Evolutionary conservation across 2,888 invertebrate genomes (phyloP), one percentile per base, ranked within the genome.

Genomic region (Cheilosia impressa): DNA sequence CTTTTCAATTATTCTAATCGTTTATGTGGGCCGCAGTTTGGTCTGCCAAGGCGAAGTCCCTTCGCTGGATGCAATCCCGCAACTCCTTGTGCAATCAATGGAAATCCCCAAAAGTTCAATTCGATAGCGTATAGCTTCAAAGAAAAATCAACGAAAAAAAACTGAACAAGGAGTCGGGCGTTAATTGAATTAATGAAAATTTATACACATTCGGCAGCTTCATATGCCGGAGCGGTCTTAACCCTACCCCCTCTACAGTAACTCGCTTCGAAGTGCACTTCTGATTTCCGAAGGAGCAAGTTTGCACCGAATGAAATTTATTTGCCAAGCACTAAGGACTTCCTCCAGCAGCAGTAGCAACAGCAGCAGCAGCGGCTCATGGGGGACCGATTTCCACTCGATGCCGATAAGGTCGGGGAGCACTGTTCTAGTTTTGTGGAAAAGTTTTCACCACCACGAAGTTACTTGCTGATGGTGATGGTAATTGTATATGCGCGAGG

Each of bases 151-250:
- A 19, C 10, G 43, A 41, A 5, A 9, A 19, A 43, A 15, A 24
- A 50, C 31, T 41, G 50, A 27, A 38, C 65, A 52, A 60, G 66
- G 68, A 65, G 60, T 50, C 50, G 68, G 76, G 80, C 66, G 85
- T 85, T 85, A 85, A 85, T 85, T 85, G 85, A 85, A 85, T 85
- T 85, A 85, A 85, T 85, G 85, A 85, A 77, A 85, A 85, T 85
- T 85, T 85, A 85, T 85, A 85, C 69, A 85, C 85, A 72, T 68
- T 72, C 68, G 63, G 52, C 13, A 45, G 62, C 76, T 60, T 72
- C 58, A 62, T 52, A 63, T 62, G 66, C 77, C n/a, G 62, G 17
- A 27, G 63, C 62, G 60, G 79, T 80, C 84, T 79, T 79, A 76
- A 65, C 79, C 75, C 63, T 41, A 9, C 47, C 75, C 60, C 78